Base-by-base conservation (phyloP, 2,797 vertebrate genomes). In the Triplophysa bombifrons region DNA sequence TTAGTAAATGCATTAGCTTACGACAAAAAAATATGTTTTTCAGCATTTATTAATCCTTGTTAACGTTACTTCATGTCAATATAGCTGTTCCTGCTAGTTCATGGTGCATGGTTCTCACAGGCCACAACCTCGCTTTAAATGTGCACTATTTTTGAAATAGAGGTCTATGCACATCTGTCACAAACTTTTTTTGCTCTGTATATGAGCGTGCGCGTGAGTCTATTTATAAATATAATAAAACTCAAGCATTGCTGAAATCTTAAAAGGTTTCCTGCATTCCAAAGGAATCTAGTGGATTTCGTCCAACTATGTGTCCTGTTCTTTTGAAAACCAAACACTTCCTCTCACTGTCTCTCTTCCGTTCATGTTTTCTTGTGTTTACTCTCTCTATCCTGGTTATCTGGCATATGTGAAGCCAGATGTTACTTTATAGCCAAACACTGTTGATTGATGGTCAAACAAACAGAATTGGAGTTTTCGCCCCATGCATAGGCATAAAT, bases 231-330 rank as follows among this genome's bases (percentile, higher is more conserved):
- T 67, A 63, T 27, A n/a, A 55, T 55, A 55, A 51, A 55, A 55
- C 53, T n/a, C 19, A 20, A 11, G 53, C 69, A 70, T 67, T 30
- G 44, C 56, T 58, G 22, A 46, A 66, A 80, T 78, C 66, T 63
- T 82, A 27, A 85, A 85, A 82, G 84, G 74, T 61, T 85, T 84
- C 80, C 84, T 82, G 82, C 83, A 74, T 82, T 82, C 73, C 70
- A 72, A 27, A 83, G 72, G 60, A 82, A 74, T 78, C 53, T 6
- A 14, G 7, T 82, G 69, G 80, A 67, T 11, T 78, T 67, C 2
- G 20, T 76, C 76, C 84, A 81, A 70, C 76, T 76, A 51, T 60
- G 46, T 73, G 77, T 80, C 66, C 68, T 71, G 64, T 71, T 82
- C 63, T 79, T 72, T 63, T 50, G 68, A 68, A 76, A 48, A 38